phyloP scores from a whole-genome alignment of 2,888 invertebrate genomes.

The Rotaria socialis region DNA sequence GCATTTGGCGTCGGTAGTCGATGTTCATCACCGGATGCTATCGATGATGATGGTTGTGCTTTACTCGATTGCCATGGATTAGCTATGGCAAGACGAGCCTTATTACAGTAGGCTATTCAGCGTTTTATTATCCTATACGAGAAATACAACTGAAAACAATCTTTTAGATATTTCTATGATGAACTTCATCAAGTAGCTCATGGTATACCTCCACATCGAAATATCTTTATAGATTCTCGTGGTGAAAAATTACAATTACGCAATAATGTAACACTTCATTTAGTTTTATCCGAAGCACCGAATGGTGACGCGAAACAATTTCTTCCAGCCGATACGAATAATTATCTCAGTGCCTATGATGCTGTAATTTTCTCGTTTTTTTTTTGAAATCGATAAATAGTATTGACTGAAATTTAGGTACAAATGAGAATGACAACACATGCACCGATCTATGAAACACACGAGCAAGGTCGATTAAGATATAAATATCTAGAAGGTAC shows the following conservation, averaged over 20 bases:
- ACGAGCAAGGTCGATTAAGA: not conserved
- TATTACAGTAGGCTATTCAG: not conserved
- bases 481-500: not conserved
- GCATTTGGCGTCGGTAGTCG: constrained; percentile 30
- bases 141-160: not conserved
- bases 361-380: not conserved
- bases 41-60: not conserved
- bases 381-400: not conserved
- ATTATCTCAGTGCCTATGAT: not conserved
- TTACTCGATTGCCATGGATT: constrained; percentile 29
- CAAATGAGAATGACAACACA: not conserved
- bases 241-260: not conserved
- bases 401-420: not conserved
- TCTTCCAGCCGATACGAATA: not conserved
- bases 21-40: not conserved
- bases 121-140: not conserved
- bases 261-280: not conserved
- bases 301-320: constrained; percentile 31
- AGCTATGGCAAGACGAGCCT: not conserved
- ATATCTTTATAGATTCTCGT: not conserved
- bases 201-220: not conserved
- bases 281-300: not conserved
- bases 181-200: not conserved
- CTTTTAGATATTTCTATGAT: constrained; percentile 14
- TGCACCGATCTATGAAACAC: not conserved